Evolutionary conservation across 2,888 invertebrate species (phyloP).

Genomic region (Folsomia candida): DNA sequence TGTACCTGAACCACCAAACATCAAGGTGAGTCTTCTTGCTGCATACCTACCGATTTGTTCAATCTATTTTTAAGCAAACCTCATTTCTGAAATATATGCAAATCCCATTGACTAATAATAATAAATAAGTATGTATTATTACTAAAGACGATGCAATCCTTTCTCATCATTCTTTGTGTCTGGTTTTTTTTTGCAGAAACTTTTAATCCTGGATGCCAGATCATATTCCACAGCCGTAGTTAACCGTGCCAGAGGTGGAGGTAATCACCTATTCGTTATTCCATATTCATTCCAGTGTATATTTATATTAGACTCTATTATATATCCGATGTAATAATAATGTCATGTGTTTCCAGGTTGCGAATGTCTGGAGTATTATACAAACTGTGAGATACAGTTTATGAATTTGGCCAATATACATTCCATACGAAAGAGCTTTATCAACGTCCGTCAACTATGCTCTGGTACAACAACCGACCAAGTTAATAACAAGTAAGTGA

Average conservation of each 20-base stretch:
- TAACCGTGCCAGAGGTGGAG: constrained; percentile 94
- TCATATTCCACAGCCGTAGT: constrained; percentile 95
- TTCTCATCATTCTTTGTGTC: not conserved
- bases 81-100: not conserved
- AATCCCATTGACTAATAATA: not conserved
- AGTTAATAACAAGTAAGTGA: constrained; percentile 61
- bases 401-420: constrained; percentile 98
- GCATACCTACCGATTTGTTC: not conserved
- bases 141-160: too few species aligned
- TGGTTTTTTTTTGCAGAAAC: constrained; percentile 59
- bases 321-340: too few species aligned
- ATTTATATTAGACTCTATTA: too few species aligned
- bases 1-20: constrained; percentile 43
- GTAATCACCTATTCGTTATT: too few species aligned
- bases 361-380: constrained; percentile 94
- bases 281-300: too few species aligned
- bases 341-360: too few species aligned
- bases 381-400: constrained; percentile 90
- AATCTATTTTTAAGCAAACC: not conserved
- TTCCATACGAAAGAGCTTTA: constrained; percentile 88
- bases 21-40: constrained; percentile 35
- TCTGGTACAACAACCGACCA: constrained; percentile 78
- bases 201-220: constrained; percentile 90
- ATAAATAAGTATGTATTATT: too few species aligned
- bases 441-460: constrained; percentile 74